Evolutionary conservation across 1,140 invertebrate species (phyloP), one percentile per base, ranked within the genome.

Genomic region (Drosophila parabipectinata): DNA sequence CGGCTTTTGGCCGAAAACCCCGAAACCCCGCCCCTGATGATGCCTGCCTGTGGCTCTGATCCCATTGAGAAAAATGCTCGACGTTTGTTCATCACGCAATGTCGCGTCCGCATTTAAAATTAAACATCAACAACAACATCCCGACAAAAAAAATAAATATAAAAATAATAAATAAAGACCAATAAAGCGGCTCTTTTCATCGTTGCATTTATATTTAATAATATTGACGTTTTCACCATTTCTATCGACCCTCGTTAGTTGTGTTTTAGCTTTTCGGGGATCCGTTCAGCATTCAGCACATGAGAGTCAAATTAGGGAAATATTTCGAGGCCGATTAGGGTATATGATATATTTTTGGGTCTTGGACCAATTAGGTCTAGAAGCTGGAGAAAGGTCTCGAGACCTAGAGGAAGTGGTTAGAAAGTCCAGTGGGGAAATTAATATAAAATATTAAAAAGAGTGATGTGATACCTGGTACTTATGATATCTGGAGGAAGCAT

Each of bases 81-180:
- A 64, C 69, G 69, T 72, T 72, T 67, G 69, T 78, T 83, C 75
- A 83, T 83, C 79, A 83, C 79, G 79, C 79, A 83, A 83, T 83
- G 78, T 83, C 79, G 79, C 79, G 79, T 78, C 79, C 58, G 60
- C 50, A 71, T 74, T 66, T 72, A 61, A 47, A 51, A 52, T 47
- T 18, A 60, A 26, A 32, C 6, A 52, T 7, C 7, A 24, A 24
- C 28, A 61, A 28, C 21, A 50, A 4, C 1, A 47, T 47, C 18
- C 18, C n/a, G 5, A 39, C n/a, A 41, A 55, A n/a, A 21, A 21
- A 21, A 21, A 12, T 10, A 57, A 7, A 45, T 18, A 47, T 18
- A 47, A 24, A 47, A 58, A 28, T 32, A 47, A 45, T 45, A 45
- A 18, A 45, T 18, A 41, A 51, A 32, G 14, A 34, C 15, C 30